Base-by-base conservation (phyloP, 2,888 invertebrate species). In the Zygaena filipendulae region DNA sequence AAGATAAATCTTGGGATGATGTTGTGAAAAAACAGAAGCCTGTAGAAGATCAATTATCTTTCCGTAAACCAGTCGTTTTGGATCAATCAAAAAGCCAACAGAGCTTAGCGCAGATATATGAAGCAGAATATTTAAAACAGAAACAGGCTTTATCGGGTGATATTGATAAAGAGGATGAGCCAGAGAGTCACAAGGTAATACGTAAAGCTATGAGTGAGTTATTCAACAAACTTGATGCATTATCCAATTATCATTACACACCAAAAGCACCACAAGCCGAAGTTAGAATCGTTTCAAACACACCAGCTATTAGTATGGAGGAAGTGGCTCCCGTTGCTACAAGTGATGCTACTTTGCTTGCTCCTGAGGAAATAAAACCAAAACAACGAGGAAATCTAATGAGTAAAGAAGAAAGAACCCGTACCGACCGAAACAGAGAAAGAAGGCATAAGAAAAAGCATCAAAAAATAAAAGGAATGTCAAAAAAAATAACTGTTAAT, bases 21-120 rank as follows among this genome's bases (percentile, higher is more conserved):
- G 96, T 97, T 0, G 87, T 87, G 35, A 84, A 90, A 26, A 96
- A 94, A 75, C 84, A 87, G 11, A 94, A 93, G 57, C 91, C 92
- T 0, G 84, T 88, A 2, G 90, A 92, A 36, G 89, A 91, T 7
- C 88, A 92, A 2, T 77, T 88, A 23, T 89, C 91, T 35, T 97
- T 89, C 59, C 93, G 93, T 49, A 96, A 97, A 55, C 86, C 91
- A 39, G 81, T 96, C 30, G 84, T 94, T 0, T 70, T 98, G 23
- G 91, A 98, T 63, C 94, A 96, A 45, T 92, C 96, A 49, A 97
- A 97, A 56, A 95, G 95, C 50, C 96, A 97, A 70, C 80, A 89
- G 35, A 95, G 96, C 27, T 82, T 99, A 27, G 92, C 95, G 0
- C 89, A 98, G 70, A 90, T 98, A 24, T 98, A 98, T 51, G 98